Base-by-base conservation (phyloP, 1,140 invertebrate species). In the Calephelis virginiensis region DNA sequence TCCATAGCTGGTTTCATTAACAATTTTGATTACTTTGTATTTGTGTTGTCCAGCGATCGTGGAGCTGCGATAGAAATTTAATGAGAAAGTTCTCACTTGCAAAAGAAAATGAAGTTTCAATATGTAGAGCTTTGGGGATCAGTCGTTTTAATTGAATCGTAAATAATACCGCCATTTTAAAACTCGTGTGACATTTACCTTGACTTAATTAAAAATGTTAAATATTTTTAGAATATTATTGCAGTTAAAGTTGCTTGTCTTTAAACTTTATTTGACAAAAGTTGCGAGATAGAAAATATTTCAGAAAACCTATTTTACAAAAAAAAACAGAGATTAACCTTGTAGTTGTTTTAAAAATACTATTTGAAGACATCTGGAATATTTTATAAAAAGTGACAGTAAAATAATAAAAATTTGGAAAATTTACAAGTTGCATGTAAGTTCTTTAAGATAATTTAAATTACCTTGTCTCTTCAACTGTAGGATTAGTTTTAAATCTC, bases 11-110 rank as follows among this genome's bases (percentile, higher is more conserved):
- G 68, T 80, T 83, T 77, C 74, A 83, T 86, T 86, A 81, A 78
- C 76, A 81, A 83, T 86, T 86, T 89, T 81, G 76, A 86, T 86
- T 85, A 83, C 82, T 89, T 86, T 78, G 65, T 83, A 85, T 88
- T 88, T 88, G 82, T 88, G 83, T 88, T 85, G 77, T 80, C 68
- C 63, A 68, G 59, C 75, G 76, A 76, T 68, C 73, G 77, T 65
- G 69, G 68, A 37, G 50, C 66, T 68, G 40, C 67, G 77, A 86
- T 89, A 75, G 81, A 84, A 83, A 86, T 83, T 86, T 83, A 88
- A 89, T 86, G 78, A 79, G 82, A 81, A 86, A 82, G 69, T 82
- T 82, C 68, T 59, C 78, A 72, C 78, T 80, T 62, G 73, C 67
- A 67, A 78, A 86, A 81, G 82, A 83, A 89, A 88, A 89, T 89